Conservation (phyloP, 1,140 invertebrate species). For the Chlorops oryzae region DNA sequence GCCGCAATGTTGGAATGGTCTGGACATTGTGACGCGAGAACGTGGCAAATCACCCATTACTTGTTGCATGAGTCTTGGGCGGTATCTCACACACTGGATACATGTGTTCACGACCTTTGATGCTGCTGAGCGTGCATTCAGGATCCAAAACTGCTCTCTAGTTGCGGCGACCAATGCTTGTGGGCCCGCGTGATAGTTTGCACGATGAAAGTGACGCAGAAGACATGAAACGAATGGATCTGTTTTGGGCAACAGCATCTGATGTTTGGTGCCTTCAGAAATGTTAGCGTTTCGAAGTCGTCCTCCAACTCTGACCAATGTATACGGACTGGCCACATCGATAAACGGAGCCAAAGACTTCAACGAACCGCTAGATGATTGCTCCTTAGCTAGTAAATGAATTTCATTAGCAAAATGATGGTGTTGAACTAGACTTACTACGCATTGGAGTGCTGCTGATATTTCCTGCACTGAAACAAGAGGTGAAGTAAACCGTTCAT, state of each 20-base stretch:
- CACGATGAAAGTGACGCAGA: slow-evolving; percentile 17
- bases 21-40: neutral
- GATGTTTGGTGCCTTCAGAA: slow-evolving; percentile 38
- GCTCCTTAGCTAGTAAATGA: neutral
- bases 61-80: slow-evolving; percentile 19
- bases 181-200: slow-evolving; percentile 29
- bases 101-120: slow-evolving; percentile 21
- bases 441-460: neutral
- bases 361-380: neutral
- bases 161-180: slow-evolving; percentile 17
- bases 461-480: neutral
- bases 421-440: neutral
- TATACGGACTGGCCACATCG: slow-evolving; percentile 30
- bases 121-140: slow-evolving; percentile 17
- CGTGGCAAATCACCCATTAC: slow-evolving; percentile 2
- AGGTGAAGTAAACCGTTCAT: neutral
- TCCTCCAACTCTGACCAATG: too few species aligned
- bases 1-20: slow-evolving; percentile 22
- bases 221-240: neutral
- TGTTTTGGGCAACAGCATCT: slow-evolving; percentile 8
- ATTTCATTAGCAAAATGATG: slow-evolving; percentile 1
- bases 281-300: slow-evolving; percentile 32
- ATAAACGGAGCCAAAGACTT: slow-evolving; percentile 39
- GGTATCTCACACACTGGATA: slow-evolving; percentile 26
- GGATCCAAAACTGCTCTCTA: slow-evolving; percentile 18